Conservation (phyloP, 2,113 vertebrate species). For the Pterocles burchelli region DNA sequence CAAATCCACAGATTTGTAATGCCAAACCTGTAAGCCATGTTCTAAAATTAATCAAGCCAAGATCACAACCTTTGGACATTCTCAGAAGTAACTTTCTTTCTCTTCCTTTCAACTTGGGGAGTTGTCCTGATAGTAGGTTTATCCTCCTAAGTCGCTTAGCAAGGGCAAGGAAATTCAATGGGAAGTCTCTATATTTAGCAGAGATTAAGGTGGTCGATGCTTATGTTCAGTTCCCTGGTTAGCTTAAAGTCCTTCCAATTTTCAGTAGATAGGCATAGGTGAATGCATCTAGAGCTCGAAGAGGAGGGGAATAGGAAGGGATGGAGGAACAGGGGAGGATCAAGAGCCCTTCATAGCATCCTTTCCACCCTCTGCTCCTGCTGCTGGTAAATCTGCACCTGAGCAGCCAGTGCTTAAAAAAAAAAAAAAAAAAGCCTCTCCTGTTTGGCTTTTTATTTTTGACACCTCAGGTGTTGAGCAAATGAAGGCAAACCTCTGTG, state of each 20-base stretch:
- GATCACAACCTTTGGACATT: neutral
- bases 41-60: neutral
- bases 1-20: neutral
- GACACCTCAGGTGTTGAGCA: slow-evolving; percentile 2
- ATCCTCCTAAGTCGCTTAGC: neutral
- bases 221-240: neutral
- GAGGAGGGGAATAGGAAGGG: neutral
- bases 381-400: neutral
- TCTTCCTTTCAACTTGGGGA: neutral
- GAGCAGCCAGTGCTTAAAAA: neutral
- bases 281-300: neutral
- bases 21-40: neutral
- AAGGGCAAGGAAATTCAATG: neutral
- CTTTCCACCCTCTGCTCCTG: neutral
- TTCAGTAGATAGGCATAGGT: neutral
- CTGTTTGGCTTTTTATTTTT: neutral
- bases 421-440: neutral
- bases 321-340: neutral
- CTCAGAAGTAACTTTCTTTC: neutral
- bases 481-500: slow-evolving; percentile 14
- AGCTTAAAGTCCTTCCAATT: neutral
- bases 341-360: neutral
- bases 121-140: neutral
- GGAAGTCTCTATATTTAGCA: neutral
- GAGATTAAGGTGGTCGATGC: neutral